Evolutionary conservation across 2,888 invertebrate genomes (phyloP).

Genomic region (Dasysyrphus tricinctus): DNA sequence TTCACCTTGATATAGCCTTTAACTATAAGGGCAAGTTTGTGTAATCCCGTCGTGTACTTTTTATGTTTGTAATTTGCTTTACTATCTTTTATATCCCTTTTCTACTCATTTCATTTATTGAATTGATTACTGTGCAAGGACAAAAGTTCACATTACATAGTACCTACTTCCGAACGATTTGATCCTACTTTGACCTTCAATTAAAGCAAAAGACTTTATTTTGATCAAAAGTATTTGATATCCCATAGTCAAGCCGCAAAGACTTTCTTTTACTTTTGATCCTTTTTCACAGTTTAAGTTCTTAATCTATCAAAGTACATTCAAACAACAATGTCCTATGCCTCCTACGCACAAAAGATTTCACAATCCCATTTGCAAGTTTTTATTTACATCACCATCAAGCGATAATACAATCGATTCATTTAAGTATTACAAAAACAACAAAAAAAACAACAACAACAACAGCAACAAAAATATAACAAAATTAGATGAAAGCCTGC

Average conservation of each 20-base stretch:
- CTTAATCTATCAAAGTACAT: conserved; percentile 7
- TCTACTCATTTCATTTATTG: background rate
- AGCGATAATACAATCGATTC: conserved; percentile 25
- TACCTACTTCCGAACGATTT: background rate
- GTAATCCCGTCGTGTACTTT: background rate
- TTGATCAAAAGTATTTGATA: background rate
- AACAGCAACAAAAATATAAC: background rate
- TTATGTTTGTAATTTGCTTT: background rate
- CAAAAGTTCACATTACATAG: background rate
- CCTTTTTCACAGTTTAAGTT: conserved; percentile 19
- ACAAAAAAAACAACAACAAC: background rate
- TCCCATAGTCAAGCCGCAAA: conserved; percentile 3
- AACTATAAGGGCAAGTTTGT: background rate
- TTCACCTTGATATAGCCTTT: background rate
- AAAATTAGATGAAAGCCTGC: conserved; percentile 30
- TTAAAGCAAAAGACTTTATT: background rate
- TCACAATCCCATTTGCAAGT: conserved; percentile 30
- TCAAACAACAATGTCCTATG: background rate
- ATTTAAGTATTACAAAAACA: conserved; percentile 24
- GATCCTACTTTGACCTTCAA: background rate
- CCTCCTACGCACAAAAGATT: conserved; percentile 21
- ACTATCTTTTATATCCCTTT: background rate
- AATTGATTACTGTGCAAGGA: background rate
- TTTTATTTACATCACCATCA: conserved; percentile 13
- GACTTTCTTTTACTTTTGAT: conserved; percentile 16